Base-by-base conservation (phyloP, 2,113 vertebrate species). In the Hystrix brachyura region DNA sequence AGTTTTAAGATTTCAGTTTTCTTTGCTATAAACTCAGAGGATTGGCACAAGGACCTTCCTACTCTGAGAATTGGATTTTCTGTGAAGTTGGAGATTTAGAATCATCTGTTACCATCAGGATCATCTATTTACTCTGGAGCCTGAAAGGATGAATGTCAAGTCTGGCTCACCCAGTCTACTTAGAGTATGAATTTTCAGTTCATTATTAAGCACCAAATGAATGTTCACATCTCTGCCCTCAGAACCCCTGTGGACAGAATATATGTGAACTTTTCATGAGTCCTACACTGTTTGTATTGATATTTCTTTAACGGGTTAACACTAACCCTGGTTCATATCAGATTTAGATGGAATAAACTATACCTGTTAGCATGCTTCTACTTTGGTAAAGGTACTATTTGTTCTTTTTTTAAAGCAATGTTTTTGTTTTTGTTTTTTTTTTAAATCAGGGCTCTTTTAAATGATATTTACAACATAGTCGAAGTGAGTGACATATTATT, bases 271-370 rank as follows among this genome's bases (percentile, higher is more conserved):
- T 34, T 95, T 81, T 72, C 34, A 19, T 69, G 46, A 78, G 4
- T 85, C 13, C 79, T 67, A 43, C 2, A 53, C 46, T 65, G 32
- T 64, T 67, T 76, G 86, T 85, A 82, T 81, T 78, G 81, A 89
- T 29, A 27, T 90, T 93, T 43, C 60, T 79, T 23, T 3, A 38
- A 57, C 48, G 53, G 7, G 80, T 94, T 97, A 79, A 74, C 53
- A 11, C 51, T 92, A 71, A 78, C 48, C 38, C 53, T 55, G 18
- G 4, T 83, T 79, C 38, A 51, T 69, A n/a, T 8, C 29, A 83
- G 19, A 23, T 76, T 57, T 94, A 14, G 48, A 69, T 96, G 10
- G 48, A 92, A 90, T 80, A 43, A 91, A 69, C 38, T 91, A 4
- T 83, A 32, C 11, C 88, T 69, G 29, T 78, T 91, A 65, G 5